Conservation (phyloP, 2,797 vertebrate genomes). For the Choloepus didactylus region DNA sequence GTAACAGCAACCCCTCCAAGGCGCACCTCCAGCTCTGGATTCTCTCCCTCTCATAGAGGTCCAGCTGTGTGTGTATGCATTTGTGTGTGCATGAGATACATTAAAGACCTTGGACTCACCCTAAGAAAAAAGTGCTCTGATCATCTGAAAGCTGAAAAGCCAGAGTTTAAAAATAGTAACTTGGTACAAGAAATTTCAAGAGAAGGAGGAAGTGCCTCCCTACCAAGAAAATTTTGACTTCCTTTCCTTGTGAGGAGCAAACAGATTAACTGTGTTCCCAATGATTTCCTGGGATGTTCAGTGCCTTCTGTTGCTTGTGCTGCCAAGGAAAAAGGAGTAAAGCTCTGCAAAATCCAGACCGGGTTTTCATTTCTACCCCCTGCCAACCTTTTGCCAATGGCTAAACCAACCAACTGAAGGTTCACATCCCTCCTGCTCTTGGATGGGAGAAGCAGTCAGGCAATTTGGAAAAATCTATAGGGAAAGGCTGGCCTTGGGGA, state of each 20-base stretch:
- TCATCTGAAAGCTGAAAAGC: slow-evolving; percentile 46
- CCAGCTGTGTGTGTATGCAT: neutral
- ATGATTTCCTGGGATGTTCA: neutral
- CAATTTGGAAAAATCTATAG: neutral
- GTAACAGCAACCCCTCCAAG: neutral
- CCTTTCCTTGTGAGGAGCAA: neutral
- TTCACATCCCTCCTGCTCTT: neutral
- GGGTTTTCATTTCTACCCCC: neutral
- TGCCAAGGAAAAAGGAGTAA: neutral
- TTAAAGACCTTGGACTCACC: neutral
- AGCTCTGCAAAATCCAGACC: neutral
- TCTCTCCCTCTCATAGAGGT: neutral
- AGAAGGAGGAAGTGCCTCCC: neutral
- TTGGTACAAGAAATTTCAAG: slow-evolving; percentile 32
- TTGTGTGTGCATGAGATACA: neutral
- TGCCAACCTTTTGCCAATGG: neutral
- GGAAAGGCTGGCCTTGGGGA: neutral
- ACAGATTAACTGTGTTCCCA: neutral
- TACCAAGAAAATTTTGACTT: neutral
- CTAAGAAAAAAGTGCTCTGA: slow-evolving; percentile 11
- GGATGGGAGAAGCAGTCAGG: neutral
- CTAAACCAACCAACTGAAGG: neutral
- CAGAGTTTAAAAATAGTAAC: neutral
- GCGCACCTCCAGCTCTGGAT: neutral
- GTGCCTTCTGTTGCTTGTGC: neutral